A percentile compares a stretch with the other conserved stretches of the same genome.
These are phyloP conservation scores for Brachyptera putata DNA, from an alignment of 2,888 invertebrate species.

Conservation along the genomic window DNA sequence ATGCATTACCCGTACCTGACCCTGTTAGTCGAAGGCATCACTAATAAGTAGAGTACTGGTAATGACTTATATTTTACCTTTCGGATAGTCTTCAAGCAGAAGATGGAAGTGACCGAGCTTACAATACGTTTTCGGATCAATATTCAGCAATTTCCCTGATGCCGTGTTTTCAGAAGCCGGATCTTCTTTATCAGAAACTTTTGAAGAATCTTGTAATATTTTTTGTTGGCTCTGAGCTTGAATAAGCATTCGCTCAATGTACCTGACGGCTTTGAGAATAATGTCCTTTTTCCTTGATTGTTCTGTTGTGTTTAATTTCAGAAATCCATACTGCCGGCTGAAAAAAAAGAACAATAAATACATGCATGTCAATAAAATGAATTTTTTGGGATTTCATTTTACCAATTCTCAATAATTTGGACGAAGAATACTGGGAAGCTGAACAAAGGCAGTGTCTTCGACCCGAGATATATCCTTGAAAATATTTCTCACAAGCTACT, in stretches of 20 bases:
- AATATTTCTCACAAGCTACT: too few species aligned
- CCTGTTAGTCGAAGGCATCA: too few species aligned
- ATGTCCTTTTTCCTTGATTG: slow-evolving; percentile 75
- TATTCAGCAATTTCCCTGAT: slow-evolving; percentile 59
- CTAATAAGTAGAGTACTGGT: too few species aligned
- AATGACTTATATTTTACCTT: too few species aligned
- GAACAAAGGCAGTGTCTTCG: too few species aligned
- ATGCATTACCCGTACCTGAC: too few species aligned
- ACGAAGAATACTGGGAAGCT: too few species aligned
- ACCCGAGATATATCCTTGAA: too few species aligned
- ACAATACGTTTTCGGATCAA: slow-evolving; percentile 87
- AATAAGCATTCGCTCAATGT: slow-evolving; percentile 78
- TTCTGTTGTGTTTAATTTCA: slow-evolving; percentile 75
- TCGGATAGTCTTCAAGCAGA: slow-evolving; percentile 85
- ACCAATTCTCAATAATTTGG: too few species aligned
- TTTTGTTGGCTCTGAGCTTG: slow-evolving; percentile 66
- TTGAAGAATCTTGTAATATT: slow-evolving; percentile 26
- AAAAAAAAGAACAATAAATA: too few species aligned
- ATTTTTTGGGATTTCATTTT: too few species aligned
- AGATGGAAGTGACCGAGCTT: slow-evolving; percentile 95
- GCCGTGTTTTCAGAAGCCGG: background rate
- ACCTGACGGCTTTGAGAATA: slow-evolving; percentile 79
- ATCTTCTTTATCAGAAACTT: background rate
- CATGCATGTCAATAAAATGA: too few species aligned
- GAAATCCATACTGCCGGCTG: slow-evolving; percentile 89